These are phyloP conservation scores for Neodiprion fabricii DNA, from an alignment of 1,140 invertebrate genomes.

Conservation along the genomic window DNA sequence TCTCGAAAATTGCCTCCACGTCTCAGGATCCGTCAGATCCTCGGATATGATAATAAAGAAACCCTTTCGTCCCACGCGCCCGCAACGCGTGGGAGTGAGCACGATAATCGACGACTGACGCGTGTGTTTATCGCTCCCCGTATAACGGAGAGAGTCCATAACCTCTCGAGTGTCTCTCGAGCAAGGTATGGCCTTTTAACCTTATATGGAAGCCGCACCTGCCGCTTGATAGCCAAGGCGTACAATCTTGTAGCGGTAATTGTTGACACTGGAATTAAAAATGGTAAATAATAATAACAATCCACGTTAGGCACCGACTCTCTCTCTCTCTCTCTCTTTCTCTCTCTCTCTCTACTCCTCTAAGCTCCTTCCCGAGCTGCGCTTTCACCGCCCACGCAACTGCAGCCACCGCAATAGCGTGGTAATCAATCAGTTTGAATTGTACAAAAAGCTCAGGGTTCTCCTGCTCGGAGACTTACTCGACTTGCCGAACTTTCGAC, in stretches of 20 bases:
- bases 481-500: no score
- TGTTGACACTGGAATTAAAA: constrained; percentile 7
- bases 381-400: constrained; percentile 6
- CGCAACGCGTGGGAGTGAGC: background rate
- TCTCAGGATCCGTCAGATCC: background rate
- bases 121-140: constrained; percentile 9
- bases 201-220: constrained; percentile 49
- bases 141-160: background rate
- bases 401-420: no score
- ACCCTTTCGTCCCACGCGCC: background rate
- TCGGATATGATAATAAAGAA: background rate
- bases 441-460: no score
- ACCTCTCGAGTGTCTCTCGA: background rate
- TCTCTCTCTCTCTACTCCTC: background rate
- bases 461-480: no score
- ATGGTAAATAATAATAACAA: background rate
- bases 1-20: background rate
- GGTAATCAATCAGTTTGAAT: no score
- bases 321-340: background rate
- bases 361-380: background rate
- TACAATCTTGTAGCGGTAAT: background rate
- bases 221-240: constrained; percentile 23
- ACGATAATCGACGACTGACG: constrained; percentile 3
- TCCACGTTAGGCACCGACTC: background rate
- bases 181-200: constrained; percentile 45